Conservation (phyloP, 2,797 vertebrate genomes). For the Trachurus trachurus region DNA sequence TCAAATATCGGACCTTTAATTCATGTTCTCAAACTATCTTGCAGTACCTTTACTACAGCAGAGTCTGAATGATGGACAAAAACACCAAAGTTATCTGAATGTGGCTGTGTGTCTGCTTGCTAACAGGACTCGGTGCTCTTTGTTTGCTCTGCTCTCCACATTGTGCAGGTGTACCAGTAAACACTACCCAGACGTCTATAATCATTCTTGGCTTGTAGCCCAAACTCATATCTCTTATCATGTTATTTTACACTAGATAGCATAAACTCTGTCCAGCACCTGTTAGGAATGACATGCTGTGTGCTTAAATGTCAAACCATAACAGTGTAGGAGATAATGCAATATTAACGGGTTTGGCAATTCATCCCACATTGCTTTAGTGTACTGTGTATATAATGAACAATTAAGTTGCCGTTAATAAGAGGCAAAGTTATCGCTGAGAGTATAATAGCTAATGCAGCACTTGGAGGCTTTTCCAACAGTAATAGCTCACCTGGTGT, state of each 20-base stretch:
- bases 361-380: slow-evolving; percentile 13
- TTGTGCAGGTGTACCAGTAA: slow-evolving; percentile 60
- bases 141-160: slow-evolving; percentile 66
- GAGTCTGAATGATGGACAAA: background rate
- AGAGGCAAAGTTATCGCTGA: slow-evolving; percentile 25
- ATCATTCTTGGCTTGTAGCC: slow-evolving; percentile 58
- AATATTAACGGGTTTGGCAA: slow-evolving; percentile 44
- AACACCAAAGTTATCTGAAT: background rate
- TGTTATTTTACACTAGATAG: slow-evolving; percentile 38
- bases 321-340: slow-evolving; percentile 34
- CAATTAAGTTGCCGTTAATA: background rate
- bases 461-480: slow-evolving; percentile 21
- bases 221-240: slow-evolving; percentile 42
- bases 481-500: slow-evolving; percentile 15
- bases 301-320: slow-evolving; percentile 39
- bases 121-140: slow-evolving; percentile 53
- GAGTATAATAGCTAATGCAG: slow-evolving; percentile 33
- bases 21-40: too few species aligned
- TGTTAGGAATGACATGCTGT: slow-evolving; percentile 37
- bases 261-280: slow-evolving; percentile 62
- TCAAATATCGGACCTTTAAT: too few species aligned
- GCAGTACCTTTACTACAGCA: too few species aligned
- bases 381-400: slow-evolving; percentile 9
- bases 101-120: slow-evolving; percentile 8
- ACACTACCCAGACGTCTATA: slow-evolving; percentile 38